A percentile compares a stretch with the other conserved stretches of the same genome.
Conservation (phyloP, 2,888 invertebrate genomes). For the Pammene fasciana region DNA sequence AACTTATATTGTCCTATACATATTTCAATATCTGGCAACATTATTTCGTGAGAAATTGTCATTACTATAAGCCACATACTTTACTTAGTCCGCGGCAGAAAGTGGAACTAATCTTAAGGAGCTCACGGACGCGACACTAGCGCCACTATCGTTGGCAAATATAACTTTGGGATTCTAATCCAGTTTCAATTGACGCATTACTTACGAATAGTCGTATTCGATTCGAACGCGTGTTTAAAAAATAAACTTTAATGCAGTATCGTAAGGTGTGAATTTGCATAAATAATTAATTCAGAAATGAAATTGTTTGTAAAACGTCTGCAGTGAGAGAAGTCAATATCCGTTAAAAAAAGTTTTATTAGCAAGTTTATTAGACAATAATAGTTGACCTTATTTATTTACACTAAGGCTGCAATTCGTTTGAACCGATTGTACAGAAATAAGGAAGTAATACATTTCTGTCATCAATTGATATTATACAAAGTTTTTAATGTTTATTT, state of each 20-base stretch:
- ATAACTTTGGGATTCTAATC: slow-evolving; percentile 12
- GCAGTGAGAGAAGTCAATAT: neutral
- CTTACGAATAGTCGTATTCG: slow-evolving; percentile 11
- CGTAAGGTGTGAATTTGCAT: slow-evolving; percentile 2
- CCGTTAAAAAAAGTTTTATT: slow-evolving; percentile 27
- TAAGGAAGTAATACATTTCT: slow-evolving; percentile 25
- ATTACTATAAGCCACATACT: slow-evolving; percentile 8
- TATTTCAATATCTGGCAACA: slow-evolving; percentile 16
- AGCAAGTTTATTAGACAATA: neutral
- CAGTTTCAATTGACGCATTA: slow-evolving; percentile 20
- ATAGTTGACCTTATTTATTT: neutral
- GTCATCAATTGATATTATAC: slow-evolving; percentile 28
- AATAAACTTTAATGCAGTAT: neutral
- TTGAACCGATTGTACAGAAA: neutral
- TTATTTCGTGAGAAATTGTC: slow-evolving; percentile 21
- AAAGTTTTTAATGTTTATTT: slow-evolving; percentile 30
- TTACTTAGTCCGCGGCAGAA: slow-evolving; percentile 2
- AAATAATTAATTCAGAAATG: neutral
- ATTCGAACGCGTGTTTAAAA: neutral
- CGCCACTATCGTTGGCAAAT: slow-evolving; percentile 4
- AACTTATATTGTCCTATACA: neutral
- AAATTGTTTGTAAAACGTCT: neutral
- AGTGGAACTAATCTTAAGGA: neutral
- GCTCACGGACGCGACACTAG: slow-evolving; percentile 10
- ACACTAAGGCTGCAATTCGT: slow-evolving; percentile 4